These are phyloP conservation scores for Xiphophorus hellerii DNA, from an alignment of 2,113 vertebrate genomes.

Conservation along the genomic window DNA sequence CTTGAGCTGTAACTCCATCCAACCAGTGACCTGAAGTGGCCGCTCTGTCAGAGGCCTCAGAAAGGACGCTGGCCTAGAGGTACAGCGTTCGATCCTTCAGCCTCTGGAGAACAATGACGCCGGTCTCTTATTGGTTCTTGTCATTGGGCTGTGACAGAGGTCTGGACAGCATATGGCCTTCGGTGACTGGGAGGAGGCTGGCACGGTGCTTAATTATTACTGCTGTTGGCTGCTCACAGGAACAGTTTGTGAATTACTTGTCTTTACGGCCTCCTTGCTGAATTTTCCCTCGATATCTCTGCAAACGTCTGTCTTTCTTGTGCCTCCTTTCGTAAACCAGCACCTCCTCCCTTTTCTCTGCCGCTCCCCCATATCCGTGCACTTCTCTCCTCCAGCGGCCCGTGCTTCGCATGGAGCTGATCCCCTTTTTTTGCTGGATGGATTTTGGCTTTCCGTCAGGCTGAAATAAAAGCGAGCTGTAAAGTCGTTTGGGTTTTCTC, in stretches of 20 bases:
- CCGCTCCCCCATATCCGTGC: constrained; percentile 58
- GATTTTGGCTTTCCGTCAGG: constrained; percentile 70
- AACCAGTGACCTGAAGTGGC: constrained; percentile 27
- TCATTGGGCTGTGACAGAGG: constrained; percentile 57
- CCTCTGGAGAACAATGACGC: constrained; percentile 66
- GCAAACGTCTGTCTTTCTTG: constrained; percentile 34
- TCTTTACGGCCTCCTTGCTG: constrained; percentile 8
- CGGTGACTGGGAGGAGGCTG: constrained; percentile 47
- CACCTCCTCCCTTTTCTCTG: constrained; percentile 48
- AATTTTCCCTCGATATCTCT: constrained; percentile 42
- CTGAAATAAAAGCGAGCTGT: constrained; percentile 74
- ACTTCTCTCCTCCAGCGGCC: constrained; percentile 49
- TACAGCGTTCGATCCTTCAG: constrained; percentile 46
- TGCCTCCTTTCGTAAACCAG: constrained; percentile 56
- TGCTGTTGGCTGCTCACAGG: constrained; percentile 15
- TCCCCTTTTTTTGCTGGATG: constrained; percentile 68
- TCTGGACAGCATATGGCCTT: constrained; percentile 75
- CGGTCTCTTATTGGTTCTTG: constrained; percentile 55
- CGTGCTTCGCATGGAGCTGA: constrained; percentile 47
- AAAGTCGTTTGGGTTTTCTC: constrained; percentile 79
- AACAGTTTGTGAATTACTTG: constrained; percentile 9
- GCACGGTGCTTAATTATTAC: constrained; percentile 45
- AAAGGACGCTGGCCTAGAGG: constrained; percentile 43
- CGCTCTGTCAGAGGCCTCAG: constrained; percentile 29
- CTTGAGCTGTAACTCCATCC: constrained; percentile 37